These are phyloP conservation scores for Rhabdomys pumilio DNA, from an alignment of 2,797 vertebrate genomes.

Conservation along the genomic window DNA sequence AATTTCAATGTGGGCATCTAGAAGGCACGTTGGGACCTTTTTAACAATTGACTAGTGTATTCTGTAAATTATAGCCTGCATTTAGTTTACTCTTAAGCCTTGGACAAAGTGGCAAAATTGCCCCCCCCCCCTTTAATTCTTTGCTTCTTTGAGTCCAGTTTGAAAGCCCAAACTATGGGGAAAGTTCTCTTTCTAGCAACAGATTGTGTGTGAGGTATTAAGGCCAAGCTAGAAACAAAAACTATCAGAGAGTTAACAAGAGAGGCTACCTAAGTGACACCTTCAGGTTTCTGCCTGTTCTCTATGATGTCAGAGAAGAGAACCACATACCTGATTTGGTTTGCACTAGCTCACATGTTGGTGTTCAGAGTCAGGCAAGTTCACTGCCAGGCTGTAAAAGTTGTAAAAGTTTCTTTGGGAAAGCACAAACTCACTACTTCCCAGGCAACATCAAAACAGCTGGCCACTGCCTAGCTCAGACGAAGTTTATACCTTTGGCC, in stretches of 20 bases:
- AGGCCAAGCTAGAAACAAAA: slow-evolving; percentile 3
- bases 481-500: background rate
- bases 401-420: background rate
- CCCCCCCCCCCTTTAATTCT: background rate
- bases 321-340: no score
- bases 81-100: background rate
- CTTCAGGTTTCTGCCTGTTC: background rate
- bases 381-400: background rate
- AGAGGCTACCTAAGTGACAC: background rate
- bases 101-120: background rate
- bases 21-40: background rate
- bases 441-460: background rate
- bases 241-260: background rate
- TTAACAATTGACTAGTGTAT: background rate
- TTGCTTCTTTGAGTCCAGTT: background rate
- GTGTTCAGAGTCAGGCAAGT: background rate
- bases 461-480: background rate
- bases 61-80: background rate
- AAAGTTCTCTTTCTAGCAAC: background rate
- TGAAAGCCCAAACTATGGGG: background rate
- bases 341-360: background rate
- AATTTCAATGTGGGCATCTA: background rate
- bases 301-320: background rate
- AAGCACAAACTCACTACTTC: background rate
- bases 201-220: background rate